Base-by-base conservation (phyloP, 1,140 invertebrate genomes). In the Carposina sasakii region DNA sequence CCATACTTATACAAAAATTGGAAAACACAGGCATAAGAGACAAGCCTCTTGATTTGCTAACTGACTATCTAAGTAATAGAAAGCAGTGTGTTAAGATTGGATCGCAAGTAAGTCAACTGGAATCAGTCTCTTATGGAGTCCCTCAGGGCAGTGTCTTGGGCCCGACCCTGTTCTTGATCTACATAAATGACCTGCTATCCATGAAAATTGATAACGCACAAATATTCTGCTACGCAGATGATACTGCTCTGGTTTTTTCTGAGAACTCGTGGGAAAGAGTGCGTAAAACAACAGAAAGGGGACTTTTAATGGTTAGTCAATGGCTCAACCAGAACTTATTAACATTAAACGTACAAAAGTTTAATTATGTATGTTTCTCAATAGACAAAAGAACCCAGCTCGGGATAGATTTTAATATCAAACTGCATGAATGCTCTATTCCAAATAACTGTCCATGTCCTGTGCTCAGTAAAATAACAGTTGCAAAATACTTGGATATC, bases 331-430 rank as follows among this genome's bases (percentile, higher is more conserved):
- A 1, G 6, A 34, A 34, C 33, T 16, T 34, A 15, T 16, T 34
- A 2, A 34, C 33, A n/a, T 15, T 34, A 2, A 34, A 34, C 33
- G 9, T 16, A 2, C 8, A 34, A 2, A 34, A 34, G 19, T 16
- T 16, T 3, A 34, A 10, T 16, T 41, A 41, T 24, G 26, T 41
- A 12, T 41, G 39, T 41, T 41, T 24, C n/a, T 41, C 39, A 3
- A 23, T 23, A n/a, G 17, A 15, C 8, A 23, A 24, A 23, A 23
- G 20, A 2, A 41, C 39, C 8, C 39, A 41, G 26, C 39, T 23
- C 4, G 6, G 5, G 5, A 5, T 6, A 12, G n/a, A 41, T 5
- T 23, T 41, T 23, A n/a, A 23, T 2, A 3, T 41, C 3, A 41
- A 41, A 41, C 23, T 41, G 1, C 39, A 41, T 16, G 1, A 6